A percentile compares a stretch with the other conserved stretches of the same genome.
Evolutionary conservation across 2,113 vertebrate species (phyloP).

Genomic region (Syrmaticus mikado): DNA sequence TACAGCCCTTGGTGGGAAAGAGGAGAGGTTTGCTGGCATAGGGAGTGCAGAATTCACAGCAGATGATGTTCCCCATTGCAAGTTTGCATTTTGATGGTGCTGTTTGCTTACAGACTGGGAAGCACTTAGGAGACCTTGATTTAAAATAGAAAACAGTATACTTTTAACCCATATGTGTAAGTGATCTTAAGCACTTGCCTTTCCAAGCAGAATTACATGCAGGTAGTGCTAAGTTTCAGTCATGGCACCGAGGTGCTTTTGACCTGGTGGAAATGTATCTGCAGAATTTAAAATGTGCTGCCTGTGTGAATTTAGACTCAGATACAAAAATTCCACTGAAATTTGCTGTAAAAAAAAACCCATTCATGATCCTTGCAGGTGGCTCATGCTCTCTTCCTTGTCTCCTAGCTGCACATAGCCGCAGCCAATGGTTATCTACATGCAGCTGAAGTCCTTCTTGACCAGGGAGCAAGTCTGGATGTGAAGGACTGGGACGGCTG

Average conservation of each 20-base stretch:
- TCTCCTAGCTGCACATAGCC: conserved; percentile 89
- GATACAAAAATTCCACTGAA: neutral
- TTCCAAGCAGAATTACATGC: neutral
- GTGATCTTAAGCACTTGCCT: neutral
- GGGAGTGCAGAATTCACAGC: neutral
- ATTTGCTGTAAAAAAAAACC: neutral
- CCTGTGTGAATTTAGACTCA: neutral
- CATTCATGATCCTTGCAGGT: neutral
- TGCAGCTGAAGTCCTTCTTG: conserved; percentile 92
- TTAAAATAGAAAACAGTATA: neutral
- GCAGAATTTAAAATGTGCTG: neutral
- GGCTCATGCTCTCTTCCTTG: conserved; percentile 35
- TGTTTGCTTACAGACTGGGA: neutral
- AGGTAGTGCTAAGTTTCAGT: neutral
- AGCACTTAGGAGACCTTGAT: neutral
- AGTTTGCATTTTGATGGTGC: neutral
- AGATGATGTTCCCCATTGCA: neutral
- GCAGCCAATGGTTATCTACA: conserved; percentile 94
- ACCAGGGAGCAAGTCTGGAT: conserved; percentile 90
- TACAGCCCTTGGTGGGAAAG: neutral
- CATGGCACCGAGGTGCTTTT: neutral
- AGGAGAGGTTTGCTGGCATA: neutral
- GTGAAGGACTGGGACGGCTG: conserved; percentile 92
- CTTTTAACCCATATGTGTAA: neutral
- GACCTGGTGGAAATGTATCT: neutral